Conservation (phyloP, 1,140 invertebrate genomes). For the Pentalonia nigronervosa region DNA sequence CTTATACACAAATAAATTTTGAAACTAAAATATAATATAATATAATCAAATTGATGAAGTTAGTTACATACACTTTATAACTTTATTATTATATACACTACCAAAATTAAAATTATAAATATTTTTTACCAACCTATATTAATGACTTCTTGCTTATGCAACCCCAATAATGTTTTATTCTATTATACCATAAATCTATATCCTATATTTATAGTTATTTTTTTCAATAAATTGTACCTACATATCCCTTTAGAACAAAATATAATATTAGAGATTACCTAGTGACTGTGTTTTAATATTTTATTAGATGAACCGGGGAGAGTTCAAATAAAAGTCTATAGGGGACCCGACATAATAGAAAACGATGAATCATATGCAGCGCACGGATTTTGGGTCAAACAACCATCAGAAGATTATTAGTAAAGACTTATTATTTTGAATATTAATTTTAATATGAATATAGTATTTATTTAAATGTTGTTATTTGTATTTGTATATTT, state of each 20-base stretch:
- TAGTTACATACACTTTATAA: too few species aligned
- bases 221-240: too few species aligned
- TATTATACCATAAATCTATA: too few species aligned
- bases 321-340: slow-evolving; percentile 77
- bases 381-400: slow-evolving; percentile 78
- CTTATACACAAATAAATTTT: too few species aligned
- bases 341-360: slow-evolving; percentile 70
- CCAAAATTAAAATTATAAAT: too few species aligned
- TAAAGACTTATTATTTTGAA: background rate
- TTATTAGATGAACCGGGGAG: slow-evolving; percentile 65
- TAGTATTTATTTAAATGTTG: background rate
- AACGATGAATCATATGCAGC: slow-evolving; percentile 70
- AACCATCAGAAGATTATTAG: slow-evolving; percentile 65
- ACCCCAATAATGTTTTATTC: too few species aligned
- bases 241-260: background rate
- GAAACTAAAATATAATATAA: background rate
- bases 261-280: background rate
- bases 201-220: too few species aligned
- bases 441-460: background rate
- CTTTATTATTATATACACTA: too few species aligned
- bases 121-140: background rate
- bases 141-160: too few species aligned
- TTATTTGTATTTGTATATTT: background rate
- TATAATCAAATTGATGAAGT: too few species aligned
- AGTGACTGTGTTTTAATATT: slow-evolving; percentile 7